These are phyloP conservation scores for Trypoxylus dichotomus DNA, from an alignment of 1,140 invertebrate species.

Conservation along the genomic window DNA sequence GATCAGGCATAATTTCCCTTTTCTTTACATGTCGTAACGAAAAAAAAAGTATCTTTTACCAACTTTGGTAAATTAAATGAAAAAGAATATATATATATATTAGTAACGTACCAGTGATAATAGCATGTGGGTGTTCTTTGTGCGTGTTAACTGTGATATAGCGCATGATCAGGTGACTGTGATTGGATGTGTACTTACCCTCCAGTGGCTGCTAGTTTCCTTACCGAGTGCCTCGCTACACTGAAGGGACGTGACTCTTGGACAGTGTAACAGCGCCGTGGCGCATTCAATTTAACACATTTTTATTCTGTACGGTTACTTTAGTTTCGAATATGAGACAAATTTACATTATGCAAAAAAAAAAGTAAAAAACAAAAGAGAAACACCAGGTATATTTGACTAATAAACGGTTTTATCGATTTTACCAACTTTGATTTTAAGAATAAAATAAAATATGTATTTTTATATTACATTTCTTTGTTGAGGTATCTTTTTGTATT, in stretches of 20 bases:
- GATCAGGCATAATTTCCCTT: background rate
- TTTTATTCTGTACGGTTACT: slow-evolving; percentile 47
- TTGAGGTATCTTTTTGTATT: background rate
- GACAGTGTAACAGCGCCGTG: slow-evolving; percentile 44
- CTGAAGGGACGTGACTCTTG: slow-evolving; percentile 50
- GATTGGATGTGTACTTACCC: slow-evolving; percentile 52
- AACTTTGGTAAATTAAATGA: background rate
- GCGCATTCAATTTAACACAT: slow-evolving; percentile 43
- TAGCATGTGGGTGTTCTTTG: slow-evolving; percentile 44
- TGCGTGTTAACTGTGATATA: slow-evolving; percentile 54
- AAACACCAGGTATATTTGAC: slow-evolving; percentile 35
- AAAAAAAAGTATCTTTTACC: too few relatives aligned
- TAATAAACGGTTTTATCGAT: slow-evolving; percentile 34
- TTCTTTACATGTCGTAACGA: too few relatives aligned
- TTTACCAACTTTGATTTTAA: background rate
- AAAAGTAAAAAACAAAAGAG: background rate
- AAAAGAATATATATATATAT: too few relatives aligned
- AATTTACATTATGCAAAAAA: slow-evolving; percentile 20
- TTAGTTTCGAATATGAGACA: slow-evolving; percentile 41
- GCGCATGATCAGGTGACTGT: slow-evolving; percentile 55
- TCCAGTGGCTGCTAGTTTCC: slow-evolving; percentile 52
- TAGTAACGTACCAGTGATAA: slow-evolving; percentile 15
- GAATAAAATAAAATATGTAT: slow-evolving; percentile 1
- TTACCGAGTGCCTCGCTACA: slow-evolving; percentile 53
- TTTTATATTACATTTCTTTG: background rate